phyloP scores from a whole-genome alignment of 2,888 invertebrate species.

The Parochlus steinenii region DNA sequence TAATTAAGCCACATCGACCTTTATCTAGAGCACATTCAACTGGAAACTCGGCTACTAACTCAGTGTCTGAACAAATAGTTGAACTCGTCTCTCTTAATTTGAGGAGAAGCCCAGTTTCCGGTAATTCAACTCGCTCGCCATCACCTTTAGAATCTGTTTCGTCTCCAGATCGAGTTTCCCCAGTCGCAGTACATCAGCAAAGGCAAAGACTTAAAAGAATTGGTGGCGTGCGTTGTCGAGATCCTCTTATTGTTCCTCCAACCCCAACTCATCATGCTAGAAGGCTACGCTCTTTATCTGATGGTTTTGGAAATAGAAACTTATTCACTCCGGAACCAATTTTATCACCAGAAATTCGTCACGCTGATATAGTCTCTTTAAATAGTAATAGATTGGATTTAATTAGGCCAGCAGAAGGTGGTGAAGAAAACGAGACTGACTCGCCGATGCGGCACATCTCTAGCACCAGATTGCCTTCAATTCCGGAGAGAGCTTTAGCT shows the following conservation, averaged over 20 bases:
- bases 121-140: slow-evolving; percentile 28
- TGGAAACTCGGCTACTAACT: slow-evolving; percentile 25
- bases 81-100: slow-evolving; percentile 4
- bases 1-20: slow-evolving; percentile 48
- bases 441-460: slow-evolving; percentile 47
- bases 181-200: slow-evolving; percentile 1
- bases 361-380: slow-evolving; percentile 28
- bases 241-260: slow-evolving; percentile 58
- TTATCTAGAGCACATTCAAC: slow-evolving; percentile 47
- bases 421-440: slow-evolving; percentile 24
- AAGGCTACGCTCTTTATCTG: slow-evolving; percentile 37
- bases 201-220: slow-evolving; percentile 15
- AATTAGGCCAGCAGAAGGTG: slow-evolving; percentile 13
- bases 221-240: slow-evolving; percentile 17
- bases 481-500: slow-evolving; percentile 49
- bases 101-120: slow-evolving; percentile 28
- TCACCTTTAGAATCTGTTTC: slow-evolving; percentile 26
- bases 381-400: slow-evolving; percentile 14
- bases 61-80: neutral
- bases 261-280: slow-evolving; percentile 77
- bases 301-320: slow-evolving; percentile 20
- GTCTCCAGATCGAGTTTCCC: slow-evolving; percentile 16
- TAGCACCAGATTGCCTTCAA: slow-evolving; percentile 61
- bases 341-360: slow-evolving; percentile 26
- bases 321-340: slow-evolving; percentile 26